Evolutionary conservation across 1,140 invertebrate species (phyloP).

Genomic region (Solenopsis invicta): DNA sequence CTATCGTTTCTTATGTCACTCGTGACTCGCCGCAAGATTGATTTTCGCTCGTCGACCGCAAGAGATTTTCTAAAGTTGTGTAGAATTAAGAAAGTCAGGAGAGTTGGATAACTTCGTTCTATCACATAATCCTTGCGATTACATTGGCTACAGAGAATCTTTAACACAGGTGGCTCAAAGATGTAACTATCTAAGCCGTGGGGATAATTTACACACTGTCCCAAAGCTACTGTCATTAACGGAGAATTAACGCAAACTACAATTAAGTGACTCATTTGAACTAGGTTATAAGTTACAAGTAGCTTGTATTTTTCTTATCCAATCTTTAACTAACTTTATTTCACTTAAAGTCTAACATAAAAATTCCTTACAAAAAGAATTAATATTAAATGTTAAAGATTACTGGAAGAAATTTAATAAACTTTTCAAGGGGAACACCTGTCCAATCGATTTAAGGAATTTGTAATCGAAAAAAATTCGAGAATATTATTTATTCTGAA

Average conservation of each 20-base stretch:
- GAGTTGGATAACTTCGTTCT: background rate
- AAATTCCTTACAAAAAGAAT: background rate
- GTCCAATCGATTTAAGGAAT: background rate
- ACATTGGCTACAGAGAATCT: background rate
- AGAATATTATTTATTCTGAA: background rate
- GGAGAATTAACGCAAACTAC: background rate
- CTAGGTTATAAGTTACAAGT: background rate
- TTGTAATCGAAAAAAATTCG: background rate
- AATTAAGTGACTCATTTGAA: background rate
- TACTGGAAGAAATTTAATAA: background rate
- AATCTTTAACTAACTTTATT: background rate
- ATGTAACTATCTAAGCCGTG: background rate
- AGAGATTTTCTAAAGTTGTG: conserved; percentile 5
- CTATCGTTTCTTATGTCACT: conserved; percentile 25
- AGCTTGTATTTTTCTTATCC: background rate
- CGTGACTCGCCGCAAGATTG: conserved; percentile 30
- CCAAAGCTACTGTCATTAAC: background rate
- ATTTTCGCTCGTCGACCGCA: conserved; percentile 26
- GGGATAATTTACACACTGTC: background rate
- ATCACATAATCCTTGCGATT: conserved; percentile 18
- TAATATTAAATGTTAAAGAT: background rate
- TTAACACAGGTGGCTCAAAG: background rate
- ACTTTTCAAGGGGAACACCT: background rate
- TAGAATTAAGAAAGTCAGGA: background rate
- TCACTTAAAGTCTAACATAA: background rate